A percentile compares a stretch with the other conserved stretches of the same genome.
phyloP scores from a whole-genome alignment of 2,888 invertebrate genomes.

The Tyria jacobaeae region DNA sequence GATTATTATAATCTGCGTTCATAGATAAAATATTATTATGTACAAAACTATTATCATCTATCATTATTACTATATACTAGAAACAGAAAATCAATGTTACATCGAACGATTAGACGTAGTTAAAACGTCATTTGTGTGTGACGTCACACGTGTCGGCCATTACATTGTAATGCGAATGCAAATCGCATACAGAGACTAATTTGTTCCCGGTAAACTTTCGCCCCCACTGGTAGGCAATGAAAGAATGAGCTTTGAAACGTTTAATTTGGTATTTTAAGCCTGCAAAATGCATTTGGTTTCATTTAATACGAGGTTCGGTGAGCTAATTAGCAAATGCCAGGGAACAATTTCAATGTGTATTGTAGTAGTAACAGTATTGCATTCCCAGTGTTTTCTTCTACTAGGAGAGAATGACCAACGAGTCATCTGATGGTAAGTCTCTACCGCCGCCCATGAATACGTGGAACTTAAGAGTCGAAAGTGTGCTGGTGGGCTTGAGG shows the following conservation, averaged over 20 bases:
- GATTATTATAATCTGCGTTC: no score
- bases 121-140: slow-evolving; percentile 25
- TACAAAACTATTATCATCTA: no score
- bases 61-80: not conserved
- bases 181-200: slow-evolving; percentile 68
- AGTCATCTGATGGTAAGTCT: no score
- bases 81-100: slow-evolving; percentile 7
- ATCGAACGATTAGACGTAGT: slow-evolving; percentile 27
- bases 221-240: slow-evolving; percentile 12
- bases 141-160: slow-evolving; percentile 34
- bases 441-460: no score
- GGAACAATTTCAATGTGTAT: no score
- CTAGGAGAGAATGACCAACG: no score
- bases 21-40: no score
- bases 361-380: no score
- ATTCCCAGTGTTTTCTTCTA: no score
- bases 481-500: no score
- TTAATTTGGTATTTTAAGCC: not conserved
- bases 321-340: no score
- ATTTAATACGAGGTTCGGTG: not conserved
- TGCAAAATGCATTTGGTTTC: not conserved
- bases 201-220: slow-evolving; percentile 65
- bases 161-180: slow-evolving; percentile 61
- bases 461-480: no score
- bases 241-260: slow-evolving; percentile 10